Conservation (phyloP, 2,888 invertebrate species). For the Drosophila kambysellisi region DNA sequence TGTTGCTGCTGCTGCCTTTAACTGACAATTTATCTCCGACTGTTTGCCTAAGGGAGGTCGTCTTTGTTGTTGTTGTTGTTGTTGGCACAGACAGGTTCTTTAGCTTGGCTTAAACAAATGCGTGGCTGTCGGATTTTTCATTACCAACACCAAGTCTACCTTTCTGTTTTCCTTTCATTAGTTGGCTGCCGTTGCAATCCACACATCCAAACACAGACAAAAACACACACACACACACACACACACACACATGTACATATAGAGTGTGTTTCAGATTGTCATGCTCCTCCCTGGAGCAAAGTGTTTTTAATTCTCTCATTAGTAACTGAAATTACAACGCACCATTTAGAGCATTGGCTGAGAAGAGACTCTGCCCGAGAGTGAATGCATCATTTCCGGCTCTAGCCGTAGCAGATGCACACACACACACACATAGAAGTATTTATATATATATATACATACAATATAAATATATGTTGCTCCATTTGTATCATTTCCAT, state of each 20-base stretch:
- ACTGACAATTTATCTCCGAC: constrained; percentile 75
- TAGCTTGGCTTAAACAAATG: constrained; percentile 69
- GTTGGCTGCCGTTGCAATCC: constrained; percentile 51
- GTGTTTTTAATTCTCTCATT: constrained; percentile 81
- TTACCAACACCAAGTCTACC: constrained; percentile 51
- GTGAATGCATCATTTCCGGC: constrained; percentile 40
- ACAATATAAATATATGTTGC: not conserved
- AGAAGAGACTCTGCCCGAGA: not conserved
- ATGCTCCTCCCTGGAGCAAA: constrained; percentile 58
- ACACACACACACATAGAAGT: not conserved
- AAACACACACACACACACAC: constrained; percentile 1
- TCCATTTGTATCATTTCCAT: constrained; percentile 18
- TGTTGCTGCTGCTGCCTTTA: constrained; percentile 46
- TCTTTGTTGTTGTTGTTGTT: constrained; percentile 38
- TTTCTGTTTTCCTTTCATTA: constrained; percentile 74
- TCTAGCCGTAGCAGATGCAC: constrained; percentile 3
- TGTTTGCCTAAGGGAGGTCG: constrained; percentile 63
- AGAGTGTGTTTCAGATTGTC: constrained; percentile 38
- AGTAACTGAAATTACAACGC: constrained; percentile 75
- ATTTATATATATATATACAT: not conserved
- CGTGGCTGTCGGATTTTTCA: constrained; percentile 67
- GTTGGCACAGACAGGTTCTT: constrained; percentile 60
- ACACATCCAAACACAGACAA: constrained; percentile 1
- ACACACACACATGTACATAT: constrained; percentile 3
- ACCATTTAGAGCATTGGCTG: constrained; percentile 40